Conservation (phyloP, 2,888 invertebrate genomes). For the Amiota communis region DNA sequence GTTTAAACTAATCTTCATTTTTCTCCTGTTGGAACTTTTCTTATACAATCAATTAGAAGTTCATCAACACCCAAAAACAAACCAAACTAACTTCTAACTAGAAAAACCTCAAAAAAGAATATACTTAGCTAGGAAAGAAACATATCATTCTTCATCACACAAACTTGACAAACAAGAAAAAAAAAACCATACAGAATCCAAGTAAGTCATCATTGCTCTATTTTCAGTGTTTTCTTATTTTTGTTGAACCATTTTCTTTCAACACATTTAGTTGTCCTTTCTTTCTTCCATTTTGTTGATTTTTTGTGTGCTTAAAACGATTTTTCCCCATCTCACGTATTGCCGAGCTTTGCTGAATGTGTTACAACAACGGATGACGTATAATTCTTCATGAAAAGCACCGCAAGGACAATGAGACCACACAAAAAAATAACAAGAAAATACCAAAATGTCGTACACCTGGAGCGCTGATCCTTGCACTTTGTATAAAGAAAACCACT, state of each 20-base stretch:
- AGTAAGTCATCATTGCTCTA: slow-evolving; percentile 62
- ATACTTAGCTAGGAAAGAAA: neutral
- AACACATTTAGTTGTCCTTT: neutral
- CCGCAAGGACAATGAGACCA: neutral
- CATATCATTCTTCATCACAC: no score
- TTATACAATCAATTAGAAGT: no score
- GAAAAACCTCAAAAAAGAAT: neutral
- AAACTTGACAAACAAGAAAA: no score
- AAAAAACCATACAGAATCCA: slow-evolving; percentile 28
- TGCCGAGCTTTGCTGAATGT: neutral
- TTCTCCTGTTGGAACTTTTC: no score
- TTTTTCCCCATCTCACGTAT: neutral
- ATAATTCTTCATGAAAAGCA: neutral
- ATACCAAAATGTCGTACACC: slow-evolving; percentile 7
- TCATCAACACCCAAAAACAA: no score
- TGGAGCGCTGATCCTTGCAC: slow-evolving; percentile 12
- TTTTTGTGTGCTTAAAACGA: no score
- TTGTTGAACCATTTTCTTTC: neutral
- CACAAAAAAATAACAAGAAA: neutral
- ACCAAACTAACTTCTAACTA: no score
- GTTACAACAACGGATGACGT: neutral
- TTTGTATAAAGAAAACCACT: neutral
- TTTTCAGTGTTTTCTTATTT: slow-evolving; percentile 57
- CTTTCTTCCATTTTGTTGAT: no score
- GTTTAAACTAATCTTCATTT: no score